Evolutionary conservation across 2,888 invertebrate genomes (phyloP).

Genomic region (Loripinus fragilis): DNA sequence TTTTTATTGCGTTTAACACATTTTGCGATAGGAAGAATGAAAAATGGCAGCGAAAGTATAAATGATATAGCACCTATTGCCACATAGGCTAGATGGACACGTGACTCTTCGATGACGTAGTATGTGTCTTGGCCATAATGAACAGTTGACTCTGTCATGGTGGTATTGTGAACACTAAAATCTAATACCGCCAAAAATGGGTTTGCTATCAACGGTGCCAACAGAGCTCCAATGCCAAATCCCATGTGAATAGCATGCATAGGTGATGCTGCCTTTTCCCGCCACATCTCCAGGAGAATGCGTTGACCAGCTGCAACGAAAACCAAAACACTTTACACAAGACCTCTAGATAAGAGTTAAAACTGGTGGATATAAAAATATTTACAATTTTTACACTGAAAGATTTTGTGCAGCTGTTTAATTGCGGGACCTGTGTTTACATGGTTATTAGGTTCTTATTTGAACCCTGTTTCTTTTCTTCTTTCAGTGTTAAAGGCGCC

Average conservation of each 20-base stretch:
- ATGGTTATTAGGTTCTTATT: too few species aligned
- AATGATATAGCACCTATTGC: slow-evolving; percentile 41
- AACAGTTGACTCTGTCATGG: background rate
- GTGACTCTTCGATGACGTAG: slow-evolving; percentile 44
- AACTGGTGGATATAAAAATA: too few species aligned
- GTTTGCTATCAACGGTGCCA: slow-evolving; percentile 62
- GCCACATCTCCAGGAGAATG: slow-evolving; percentile 66
- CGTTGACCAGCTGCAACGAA: slow-evolving; percentile 64
- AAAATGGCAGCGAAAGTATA: slow-evolving; percentile 49
- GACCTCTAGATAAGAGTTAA: too few species aligned
- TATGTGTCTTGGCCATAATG: slow-evolving; percentile 20
- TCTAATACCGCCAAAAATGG: slow-evolving; percentile 61
- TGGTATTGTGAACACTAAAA: background rate
- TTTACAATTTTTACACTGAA: too few species aligned
- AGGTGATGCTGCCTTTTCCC: slow-evolving; percentile 61
- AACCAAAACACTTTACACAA: too few species aligned
- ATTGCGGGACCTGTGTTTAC: too few species aligned
- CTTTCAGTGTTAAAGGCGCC: too few species aligned
- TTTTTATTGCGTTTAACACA: background rate
- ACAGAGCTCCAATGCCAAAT: slow-evolving; percentile 69
- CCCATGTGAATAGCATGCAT: slow-evolving; percentile 70
- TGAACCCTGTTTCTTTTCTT: too few species aligned
- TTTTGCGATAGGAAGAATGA: slow-evolving; percentile 42
- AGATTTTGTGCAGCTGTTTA: too few species aligned
- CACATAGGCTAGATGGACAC: slow-evolving; percentile 53